phyloP scores from a whole-genome alignment of 2,888 invertebrate genomes.

The Philaethria dido region DNA sequence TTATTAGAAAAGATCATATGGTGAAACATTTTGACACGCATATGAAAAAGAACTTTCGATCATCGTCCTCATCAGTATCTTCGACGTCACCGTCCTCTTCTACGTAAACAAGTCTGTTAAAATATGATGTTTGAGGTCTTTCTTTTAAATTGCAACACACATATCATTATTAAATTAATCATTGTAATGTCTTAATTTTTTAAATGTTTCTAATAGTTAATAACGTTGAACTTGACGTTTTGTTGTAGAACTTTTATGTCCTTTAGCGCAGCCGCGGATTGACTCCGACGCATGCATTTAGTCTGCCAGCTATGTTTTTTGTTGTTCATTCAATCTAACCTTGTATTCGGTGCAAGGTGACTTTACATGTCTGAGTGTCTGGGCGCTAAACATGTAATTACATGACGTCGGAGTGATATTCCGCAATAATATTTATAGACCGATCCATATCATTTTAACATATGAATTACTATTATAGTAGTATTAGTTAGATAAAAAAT shows the following conservation, averaged over 20 bases:
- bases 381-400: conserved; percentile 80
- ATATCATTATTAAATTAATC: conserved; percentile 58
- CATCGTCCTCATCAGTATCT: conserved; percentile 61
- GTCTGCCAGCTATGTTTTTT: conserved; percentile 69
- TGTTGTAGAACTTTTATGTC: conserved; percentile 51
- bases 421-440: conserved; percentile 68
- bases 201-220: conserved; percentile 51
- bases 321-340: conserved; percentile 79
- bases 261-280: conserved; percentile 49
- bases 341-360: conserved; percentile 79
- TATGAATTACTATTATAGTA: conserved; percentile 58
- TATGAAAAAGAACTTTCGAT: conserved; percentile 82
- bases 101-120: conserved; percentile 41
- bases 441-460: conserved; percentile 77
- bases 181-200: conserved; percentile 52
- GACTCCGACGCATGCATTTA: conserved; percentile 63
- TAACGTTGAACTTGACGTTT: conserved; percentile 49
- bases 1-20: conserved; percentile 96
- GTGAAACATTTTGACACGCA: conserved; percentile 93
- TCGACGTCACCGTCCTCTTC: conserved; percentile 57
- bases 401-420: conserved; percentile 71
- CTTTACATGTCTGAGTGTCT: conserved; percentile 79
- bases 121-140: conserved; percentile 29
- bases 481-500: conserved; percentile 57
- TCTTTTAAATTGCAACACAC: conserved; percentile 50